These are phyloP conservation scores for Thereva unica DNA, from an alignment of 2,888 invertebrate species.

Conservation along the genomic window DNA sequence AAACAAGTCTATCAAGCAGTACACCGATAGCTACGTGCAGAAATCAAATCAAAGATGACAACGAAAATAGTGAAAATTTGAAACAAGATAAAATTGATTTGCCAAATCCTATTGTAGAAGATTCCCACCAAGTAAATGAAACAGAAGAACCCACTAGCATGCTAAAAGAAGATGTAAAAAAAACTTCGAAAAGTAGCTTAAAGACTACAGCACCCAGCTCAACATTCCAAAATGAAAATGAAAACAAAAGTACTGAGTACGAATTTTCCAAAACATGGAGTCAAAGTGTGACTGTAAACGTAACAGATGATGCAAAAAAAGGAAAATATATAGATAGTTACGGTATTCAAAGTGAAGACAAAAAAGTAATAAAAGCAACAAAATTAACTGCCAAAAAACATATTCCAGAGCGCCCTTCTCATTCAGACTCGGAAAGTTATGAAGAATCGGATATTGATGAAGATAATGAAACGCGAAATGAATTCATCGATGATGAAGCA, in stretches of 20 bases:
- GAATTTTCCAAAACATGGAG: conserved; percentile 43
- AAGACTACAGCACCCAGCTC: too few relatives aligned
- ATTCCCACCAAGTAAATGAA: too few relatives aligned
- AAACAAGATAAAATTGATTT: background rate
- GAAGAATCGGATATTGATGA: conserved; percentile 19
- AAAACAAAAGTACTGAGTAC: background rate
- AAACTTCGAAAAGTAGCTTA: too few relatives aligned
- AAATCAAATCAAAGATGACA: background rate
- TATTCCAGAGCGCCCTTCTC: background rate
- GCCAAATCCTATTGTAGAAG: too few relatives aligned
- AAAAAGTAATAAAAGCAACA: background rate
- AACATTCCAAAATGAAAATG: background rate
- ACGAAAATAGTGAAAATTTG: background rate
- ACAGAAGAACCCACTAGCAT: too few relatives aligned
- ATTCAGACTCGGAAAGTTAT: background rate
- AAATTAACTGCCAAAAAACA: background rate
- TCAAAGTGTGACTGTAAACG: conserved; percentile 43
- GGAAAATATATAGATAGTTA: conserved; percentile 17
- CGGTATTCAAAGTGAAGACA: background rate
- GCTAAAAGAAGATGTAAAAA: too few relatives aligned
- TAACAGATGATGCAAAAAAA: background rate
- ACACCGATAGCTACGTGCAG: conserved; percentile 31
- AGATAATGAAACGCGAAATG: conserved; percentile 40
- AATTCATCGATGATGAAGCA: conserved; percentile 51
- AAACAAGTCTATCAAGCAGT: conserved; percentile 24